These are phyloP conservation scores for Cinara cedri DNA, from an alignment of 2,888 invertebrate genomes.

Conservation along the genomic window DNA sequence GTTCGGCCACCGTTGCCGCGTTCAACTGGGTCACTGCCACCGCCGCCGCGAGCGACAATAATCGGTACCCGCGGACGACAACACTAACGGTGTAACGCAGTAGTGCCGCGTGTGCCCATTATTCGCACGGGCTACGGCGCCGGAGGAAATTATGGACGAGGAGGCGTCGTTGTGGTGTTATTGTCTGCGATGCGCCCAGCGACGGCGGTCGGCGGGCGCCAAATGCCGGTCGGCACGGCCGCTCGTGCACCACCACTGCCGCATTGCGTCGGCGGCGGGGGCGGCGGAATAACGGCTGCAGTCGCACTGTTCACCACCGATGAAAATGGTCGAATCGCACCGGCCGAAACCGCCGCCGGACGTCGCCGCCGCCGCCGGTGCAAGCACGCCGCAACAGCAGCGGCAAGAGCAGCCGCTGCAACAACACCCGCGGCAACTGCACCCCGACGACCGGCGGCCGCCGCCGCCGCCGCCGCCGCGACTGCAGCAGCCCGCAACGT, in stretches of 20 bases:
- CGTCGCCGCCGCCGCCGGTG: slow-evolving; percentile 55
- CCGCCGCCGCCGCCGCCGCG: slow-evolving; percentile 55
- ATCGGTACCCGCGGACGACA: background rate
- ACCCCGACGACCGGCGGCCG: slow-evolving; percentile 58
- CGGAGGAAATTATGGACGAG: slow-evolving; percentile 1
- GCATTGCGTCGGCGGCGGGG: slow-evolving; percentile 32
- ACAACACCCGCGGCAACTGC: background rate
- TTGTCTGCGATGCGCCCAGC: slow-evolving; percentile 39
- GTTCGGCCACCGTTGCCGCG: background rate
- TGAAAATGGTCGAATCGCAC: slow-evolving; percentile 55
- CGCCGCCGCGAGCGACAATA: background rate
- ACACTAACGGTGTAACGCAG: background rate
- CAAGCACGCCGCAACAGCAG: slow-evolving; percentile 61
- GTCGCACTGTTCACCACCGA: slow-evolving; percentile 54
- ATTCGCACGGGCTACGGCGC: background rate
- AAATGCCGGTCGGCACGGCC: background rate
- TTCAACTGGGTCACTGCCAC: slow-evolving; percentile 10
- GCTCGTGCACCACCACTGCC: slow-evolving; percentile 33
- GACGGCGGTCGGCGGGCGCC: slow-evolving; percentile 29
- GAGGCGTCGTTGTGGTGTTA: slow-evolving; percentile 22
- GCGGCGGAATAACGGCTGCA: slow-evolving; percentile 35
- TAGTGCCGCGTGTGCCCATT: too few species aligned
- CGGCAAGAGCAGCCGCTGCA: slow-evolving; percentile 59
- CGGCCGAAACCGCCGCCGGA: slow-evolving; percentile 45
- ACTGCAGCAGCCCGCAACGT: slow-evolving; percentile 33